Evolutionary conservation across 2,797 vertebrate species (phyloP).

Genomic region (Bradypodion pumilum): DNA sequence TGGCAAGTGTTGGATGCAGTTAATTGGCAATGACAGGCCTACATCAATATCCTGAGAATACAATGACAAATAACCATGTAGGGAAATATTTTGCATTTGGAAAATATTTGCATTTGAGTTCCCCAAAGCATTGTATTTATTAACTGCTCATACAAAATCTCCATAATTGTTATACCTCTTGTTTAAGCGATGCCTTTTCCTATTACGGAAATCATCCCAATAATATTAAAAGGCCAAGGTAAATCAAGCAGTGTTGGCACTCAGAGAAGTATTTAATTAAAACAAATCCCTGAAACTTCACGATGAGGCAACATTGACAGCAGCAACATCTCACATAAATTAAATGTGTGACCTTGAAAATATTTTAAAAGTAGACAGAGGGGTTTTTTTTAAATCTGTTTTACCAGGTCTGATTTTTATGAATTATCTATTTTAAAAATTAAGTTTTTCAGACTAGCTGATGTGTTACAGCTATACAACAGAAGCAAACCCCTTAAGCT

Average conservation of each 20-base stretch:
- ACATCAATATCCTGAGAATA: not conserved
- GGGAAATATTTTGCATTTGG: not conserved
- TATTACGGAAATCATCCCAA: not conserved
- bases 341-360: slow-evolving; percentile 64
- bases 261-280: slow-evolving; percentile 33
- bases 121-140: not conserved
- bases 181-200: not conserved
- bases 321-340: slow-evolving; percentile 50
- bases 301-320: slow-evolving; percentile 34
- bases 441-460: slow-evolving; percentile 59
- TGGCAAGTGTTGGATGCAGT: not conserved
- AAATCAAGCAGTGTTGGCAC: slow-evolving; percentile 8
- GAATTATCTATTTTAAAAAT: slow-evolving; percentile 71
- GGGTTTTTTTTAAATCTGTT: slow-evolving; percentile 41
- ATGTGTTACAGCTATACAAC: slow-evolving; percentile 50
- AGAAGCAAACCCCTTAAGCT: slow-evolving; percentile 57
- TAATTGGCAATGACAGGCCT: not conserved
- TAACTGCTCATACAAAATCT: not conserved
- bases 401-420: slow-evolving; percentile 48
- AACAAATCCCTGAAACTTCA: not conserved
- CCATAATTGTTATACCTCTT: not conserved
- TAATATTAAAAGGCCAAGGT: slow-evolving; percentile 8
- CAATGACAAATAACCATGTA: not conserved
- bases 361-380: slow-evolving; percentile 39
- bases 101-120: too few species aligned